A percentile compares a stretch with the other conserved stretches of the same genome.
phyloP scores from a whole-genome alignment of 1,140 invertebrate species.

The Solen grandis region DNA sequence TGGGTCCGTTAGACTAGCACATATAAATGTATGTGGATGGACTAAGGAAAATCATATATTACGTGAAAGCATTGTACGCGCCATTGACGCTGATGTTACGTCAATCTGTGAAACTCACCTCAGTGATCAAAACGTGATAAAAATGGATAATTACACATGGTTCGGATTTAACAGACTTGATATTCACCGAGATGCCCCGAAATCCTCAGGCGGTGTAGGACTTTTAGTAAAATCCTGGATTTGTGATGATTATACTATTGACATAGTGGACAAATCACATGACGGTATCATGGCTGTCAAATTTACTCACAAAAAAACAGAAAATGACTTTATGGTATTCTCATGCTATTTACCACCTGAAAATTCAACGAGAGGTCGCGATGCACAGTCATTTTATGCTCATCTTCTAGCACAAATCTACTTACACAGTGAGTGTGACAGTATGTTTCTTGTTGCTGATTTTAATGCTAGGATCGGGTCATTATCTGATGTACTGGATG shows the following conservation, averaged over 20 bases:
- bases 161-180: slow-evolving; percentile 15
- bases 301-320: neutral
- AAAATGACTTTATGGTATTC: slow-evolving; percentile 45
- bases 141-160: neutral
- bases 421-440: slow-evolving; percentile 21
- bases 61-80: neutral
- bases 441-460: slow-evolving; percentile 17
- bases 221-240: slow-evolving; percentile 45
- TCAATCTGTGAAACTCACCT: slow-evolving; percentile 22
- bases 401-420: slow-evolving; percentile 43
- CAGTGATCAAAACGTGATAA: neutral
- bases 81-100: slow-evolving; percentile 22
- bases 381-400: slow-evolving; percentile 39
- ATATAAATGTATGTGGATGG: slow-evolving; percentile 37
- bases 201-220: slow-evolving; percentile 53
- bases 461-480: slow-evolving; percentile 34
- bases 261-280: slow-evolving; percentile 23
- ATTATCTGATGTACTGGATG: neutral
- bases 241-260: neutral
- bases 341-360: slow-evolving; percentile 34
- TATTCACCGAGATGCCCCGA: slow-evolving; percentile 50
- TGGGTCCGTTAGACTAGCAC: slow-evolving; percentile 22
- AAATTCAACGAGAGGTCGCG: slow-evolving; percentile 36
- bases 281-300: slow-evolving; percentile 45
- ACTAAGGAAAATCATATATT: slow-evolving; percentile 33